Base-by-base conservation (phyloP, 2,113 vertebrate genomes). In the Thomomys bottae region DNA sequence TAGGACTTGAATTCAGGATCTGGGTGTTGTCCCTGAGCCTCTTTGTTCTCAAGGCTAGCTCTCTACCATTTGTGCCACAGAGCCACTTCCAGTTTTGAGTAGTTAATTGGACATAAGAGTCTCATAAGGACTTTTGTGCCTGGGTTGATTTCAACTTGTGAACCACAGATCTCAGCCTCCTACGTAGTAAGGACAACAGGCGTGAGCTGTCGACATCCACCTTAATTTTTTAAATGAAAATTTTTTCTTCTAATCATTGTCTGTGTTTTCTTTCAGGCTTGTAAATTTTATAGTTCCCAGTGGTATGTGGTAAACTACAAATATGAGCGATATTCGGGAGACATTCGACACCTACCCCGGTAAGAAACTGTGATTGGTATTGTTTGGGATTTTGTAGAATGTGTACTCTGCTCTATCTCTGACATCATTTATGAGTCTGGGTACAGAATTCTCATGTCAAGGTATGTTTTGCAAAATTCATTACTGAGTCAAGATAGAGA, bases 251-350 rank as follows among this genome's bases (percentile, higher is more conserved):
- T 54, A 54, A 24, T 63, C 66, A 73, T 78, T 84, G 38, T 77
- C 77, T 61, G 84, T 87, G 87, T 54, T 95, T 86, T 61, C 89
- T 97, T 91, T 68, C 91, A 99, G 99, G 99, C 99, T 97, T 99
- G 99, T 97, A 98, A 98, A 97, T 99, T 99, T 98, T 99, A 99
- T 97, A 99, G 98, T 97, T 99, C 99, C 90, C 98, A 99, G 64
- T 98, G 98, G 96, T 98, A 99, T 40, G 98, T 98, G 94, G 99
- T 99, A 87, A 98, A 98, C 96, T 99, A 99, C 97, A 99, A 98
- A 96, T 99, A 99, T 75, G 99, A 99, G 68, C 98, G 98, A 68
- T 99, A 99, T 89, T 98, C 99, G 77, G 99, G 99, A 97, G 99
- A 99, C 95, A 98, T 99, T 94, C 98, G 99, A 93, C 98, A 98